These are phyloP conservation scores for Delphinus delphis DNA, from an alignment of 2,113 vertebrate species.

Conservation along the genomic window DNA sequence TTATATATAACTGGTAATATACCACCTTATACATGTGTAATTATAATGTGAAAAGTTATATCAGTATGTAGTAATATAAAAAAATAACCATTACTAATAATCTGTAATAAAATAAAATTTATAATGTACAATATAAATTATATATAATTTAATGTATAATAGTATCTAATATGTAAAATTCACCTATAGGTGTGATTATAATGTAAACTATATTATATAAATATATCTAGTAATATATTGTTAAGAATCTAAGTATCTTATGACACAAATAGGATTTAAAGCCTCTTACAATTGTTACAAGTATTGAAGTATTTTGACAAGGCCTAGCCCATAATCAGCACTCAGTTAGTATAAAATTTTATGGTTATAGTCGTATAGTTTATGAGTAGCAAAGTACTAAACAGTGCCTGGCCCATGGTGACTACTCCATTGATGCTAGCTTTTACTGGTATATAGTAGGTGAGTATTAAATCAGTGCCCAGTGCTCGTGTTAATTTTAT, in stretches of 20 bases:
- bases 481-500: background rate
- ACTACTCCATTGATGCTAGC: background rate
- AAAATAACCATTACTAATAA: background rate
- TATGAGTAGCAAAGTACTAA: background rate
- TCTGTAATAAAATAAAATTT: background rate
- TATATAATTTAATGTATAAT: background rate
- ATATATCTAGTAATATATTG: background rate
- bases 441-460: rapidly evolving
- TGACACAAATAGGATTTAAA: background rate
- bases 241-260: background rate
- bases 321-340: background rate
- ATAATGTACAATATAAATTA: background rate
- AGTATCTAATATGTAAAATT: background rate
- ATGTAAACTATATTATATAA: background rate
- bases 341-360: background rate
- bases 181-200: background rate
- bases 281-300: background rate
- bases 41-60: background rate
- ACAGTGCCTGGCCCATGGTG: rapidly evolving
- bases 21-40: background rate
- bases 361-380: rapidly evolving
- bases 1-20: background rate
- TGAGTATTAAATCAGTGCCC: background rate
- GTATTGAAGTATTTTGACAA: background rate
- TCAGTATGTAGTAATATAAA: background rate